Evolutionary conservation across 2,888 invertebrate genomes (phyloP).

Genomic region (Melinaea menophilus): DNA sequence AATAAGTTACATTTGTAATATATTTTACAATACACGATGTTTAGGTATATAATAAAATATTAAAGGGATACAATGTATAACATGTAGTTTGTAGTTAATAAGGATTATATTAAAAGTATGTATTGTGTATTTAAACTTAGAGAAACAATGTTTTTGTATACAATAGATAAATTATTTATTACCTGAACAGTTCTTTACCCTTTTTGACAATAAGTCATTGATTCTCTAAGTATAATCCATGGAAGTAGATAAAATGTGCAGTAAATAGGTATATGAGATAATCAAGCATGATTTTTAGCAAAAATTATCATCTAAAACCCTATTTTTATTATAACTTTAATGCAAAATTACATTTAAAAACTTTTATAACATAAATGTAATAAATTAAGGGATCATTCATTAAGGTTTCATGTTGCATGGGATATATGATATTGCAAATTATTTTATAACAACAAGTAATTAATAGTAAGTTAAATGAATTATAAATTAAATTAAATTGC

Average conservation of each 20-base stretch:
- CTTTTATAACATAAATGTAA: neutral
- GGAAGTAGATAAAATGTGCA: slow-evolving; percentile 5
- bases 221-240: neutral
- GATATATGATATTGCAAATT: too few relatives aligned
- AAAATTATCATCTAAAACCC: slow-evolving; percentile 1
- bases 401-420: too few relatives aligned
- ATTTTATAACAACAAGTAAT: too few relatives aligned
- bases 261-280: slow-evolving; percentile 2
- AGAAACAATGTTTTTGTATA: too few relatives aligned
- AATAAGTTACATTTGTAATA: slow-evolving; percentile 28
- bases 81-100: slow-evolving; percentile 4
- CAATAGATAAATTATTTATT: too few relatives aligned
- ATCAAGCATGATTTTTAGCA: slow-evolving; percentile 4
- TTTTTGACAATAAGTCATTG: too few relatives aligned
- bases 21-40: slow-evolving; percentile 14
- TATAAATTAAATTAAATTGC: too few relatives aligned
- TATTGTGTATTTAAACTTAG: too few relatives aligned
- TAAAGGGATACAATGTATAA: neutral
- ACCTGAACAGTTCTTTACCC: too few relatives aligned
- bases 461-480: too few relatives aligned
- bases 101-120: slow-evolving; percentile 9
- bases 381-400: neutral
- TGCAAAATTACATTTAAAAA: slow-evolving; percentile 1
- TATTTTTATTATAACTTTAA: neutral
- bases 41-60: slow-evolving; percentile 5